phyloP scores from a whole-genome alignment of 2,113 vertebrate genomes.

The Monarcha castaneiventris region DNA sequence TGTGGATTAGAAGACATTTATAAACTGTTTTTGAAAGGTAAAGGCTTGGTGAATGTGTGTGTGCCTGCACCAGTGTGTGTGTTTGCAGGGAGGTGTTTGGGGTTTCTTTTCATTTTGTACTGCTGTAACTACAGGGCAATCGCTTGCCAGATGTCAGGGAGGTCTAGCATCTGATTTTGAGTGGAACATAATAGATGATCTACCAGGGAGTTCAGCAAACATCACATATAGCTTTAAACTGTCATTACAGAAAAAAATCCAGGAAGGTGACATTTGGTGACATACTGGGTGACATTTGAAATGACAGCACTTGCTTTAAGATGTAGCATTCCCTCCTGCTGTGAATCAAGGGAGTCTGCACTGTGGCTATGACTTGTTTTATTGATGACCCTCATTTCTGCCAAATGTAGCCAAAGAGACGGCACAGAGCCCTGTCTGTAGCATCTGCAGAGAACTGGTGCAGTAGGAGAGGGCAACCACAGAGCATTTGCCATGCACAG shows the following conservation, averaged over 20 bases:
- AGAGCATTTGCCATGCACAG: not conserved
- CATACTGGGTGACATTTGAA: conserved; percentile 63
- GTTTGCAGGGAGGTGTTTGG: not conserved
- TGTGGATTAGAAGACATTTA: not conserved
- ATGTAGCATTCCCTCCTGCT: conserved; percentile 14
- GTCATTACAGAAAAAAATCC: conserved; percentile 45
- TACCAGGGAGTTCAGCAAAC: conserved; percentile 50
- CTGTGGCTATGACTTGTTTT: conserved; percentile 18
- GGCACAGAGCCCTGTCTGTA: not conserved
- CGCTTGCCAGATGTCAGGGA: conserved; percentile 24
- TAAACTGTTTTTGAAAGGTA: not conserved
- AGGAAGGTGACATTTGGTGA: conserved; percentile 59
- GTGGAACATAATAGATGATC: conserved; percentile 44
- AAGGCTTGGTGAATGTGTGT: not conserved
- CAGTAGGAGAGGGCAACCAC: accelerated
- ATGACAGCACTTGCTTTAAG: conserved; percentile 38
- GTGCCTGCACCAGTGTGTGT: accelerated
- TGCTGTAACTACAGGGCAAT: not conserved
- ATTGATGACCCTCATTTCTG: conserved; percentile 22
- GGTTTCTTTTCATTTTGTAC: not conserved
- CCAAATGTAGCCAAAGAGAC: not conserved
- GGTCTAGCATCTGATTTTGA: conserved; percentile 29
- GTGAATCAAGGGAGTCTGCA: not conserved
- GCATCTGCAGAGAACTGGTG: not conserved
- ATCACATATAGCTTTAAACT: conserved; percentile 48